Base-by-base conservation (phyloP, 2,113 vertebrate genomes). In the Centropristis striata region DNA sequence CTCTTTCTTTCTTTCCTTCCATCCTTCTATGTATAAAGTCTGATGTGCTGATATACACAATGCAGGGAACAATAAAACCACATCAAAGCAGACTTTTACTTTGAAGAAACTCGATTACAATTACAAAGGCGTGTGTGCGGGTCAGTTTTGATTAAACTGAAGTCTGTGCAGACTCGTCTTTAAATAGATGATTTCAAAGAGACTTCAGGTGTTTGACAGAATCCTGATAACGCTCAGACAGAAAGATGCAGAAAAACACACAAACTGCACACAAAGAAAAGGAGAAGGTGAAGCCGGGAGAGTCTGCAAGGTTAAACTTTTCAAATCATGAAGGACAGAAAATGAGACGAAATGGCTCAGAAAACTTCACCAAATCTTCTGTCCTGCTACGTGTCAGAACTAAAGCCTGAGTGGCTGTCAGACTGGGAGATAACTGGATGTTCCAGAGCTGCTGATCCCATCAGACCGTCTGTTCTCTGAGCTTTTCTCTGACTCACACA, bases 51-150 rank as follows among this genome's bases (percentile, higher is more conserved):
- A 65, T 28, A n/a, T 8, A n/a, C 9, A 14, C 3, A n/a, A 47
- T 2, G 27, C 6, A 32, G 18, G 12, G 15, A 4, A 21, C n/a
- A 47, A 49, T 15, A 49, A 28, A 27, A 66, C 6, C 27, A 69
- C 8, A 57, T 57, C 25, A 71, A 59, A 37, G 28, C 42, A 16
- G 5, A 18, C 4, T 36, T 25, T 42, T 14, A 39, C 50, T 49
- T 37, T 71, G n/a, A 71, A 28, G 50, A 5, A 16, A 46, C 68
- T 58, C 25, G 28, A 23, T 39, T 67, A 53, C 20, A 49, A 39
- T 55, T 44, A 58, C 42, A 57, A 64, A 64, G 58, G 16, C 27
- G 1, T n/a, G 8, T 44, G 0, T 2, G 23, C 2, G 18, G 20
- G 67, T 70, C 20, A 23, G 25, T 16, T 46, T 32, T 16, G 1